Conservation (phyloP, 2,113 vertebrate genomes). For the Caloenas nicobarica region DNA sequence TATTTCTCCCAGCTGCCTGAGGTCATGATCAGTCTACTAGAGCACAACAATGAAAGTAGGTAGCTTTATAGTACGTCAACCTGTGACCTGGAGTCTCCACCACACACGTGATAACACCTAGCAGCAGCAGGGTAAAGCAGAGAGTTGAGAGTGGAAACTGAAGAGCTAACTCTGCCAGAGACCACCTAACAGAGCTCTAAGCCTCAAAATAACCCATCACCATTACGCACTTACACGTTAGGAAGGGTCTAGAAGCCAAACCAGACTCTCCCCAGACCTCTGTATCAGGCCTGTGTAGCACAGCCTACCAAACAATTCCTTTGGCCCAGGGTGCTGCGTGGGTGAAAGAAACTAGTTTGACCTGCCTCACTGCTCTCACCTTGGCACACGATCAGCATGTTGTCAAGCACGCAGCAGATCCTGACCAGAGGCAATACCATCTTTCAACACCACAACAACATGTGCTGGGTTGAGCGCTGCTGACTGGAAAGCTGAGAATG, state of each 20-base stretch:
- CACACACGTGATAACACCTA: not conserved
- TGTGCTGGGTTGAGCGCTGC: not conserved
- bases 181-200: not conserved
- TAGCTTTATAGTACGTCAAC: not conserved
- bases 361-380: slow-evolving; percentile 29
- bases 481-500: not conserved
- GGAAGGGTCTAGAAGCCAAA: not conserved
- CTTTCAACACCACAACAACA: not conserved
- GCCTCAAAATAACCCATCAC: not conserved
- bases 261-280: not conserved
- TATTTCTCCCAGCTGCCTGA: not conserved
- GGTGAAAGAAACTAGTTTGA: slow-evolving; percentile 44
- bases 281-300: not conserved
- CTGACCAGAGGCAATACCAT: slow-evolving; percentile 2
- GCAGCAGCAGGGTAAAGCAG: not conserved
- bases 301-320: not conserved
- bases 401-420: not conserved
- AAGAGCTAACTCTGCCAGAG: not conserved
- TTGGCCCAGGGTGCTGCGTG: not conserved
- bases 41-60: not conserved
- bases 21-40: not conserved
- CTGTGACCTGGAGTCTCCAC: not conserved
- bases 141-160: not conserved
- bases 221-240: not conserved
- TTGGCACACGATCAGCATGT: not conserved